Evolutionary conservation across 2,113 vertebrate genomes (phyloP).

Genomic region (Fulmarus glacialis): DNA sequence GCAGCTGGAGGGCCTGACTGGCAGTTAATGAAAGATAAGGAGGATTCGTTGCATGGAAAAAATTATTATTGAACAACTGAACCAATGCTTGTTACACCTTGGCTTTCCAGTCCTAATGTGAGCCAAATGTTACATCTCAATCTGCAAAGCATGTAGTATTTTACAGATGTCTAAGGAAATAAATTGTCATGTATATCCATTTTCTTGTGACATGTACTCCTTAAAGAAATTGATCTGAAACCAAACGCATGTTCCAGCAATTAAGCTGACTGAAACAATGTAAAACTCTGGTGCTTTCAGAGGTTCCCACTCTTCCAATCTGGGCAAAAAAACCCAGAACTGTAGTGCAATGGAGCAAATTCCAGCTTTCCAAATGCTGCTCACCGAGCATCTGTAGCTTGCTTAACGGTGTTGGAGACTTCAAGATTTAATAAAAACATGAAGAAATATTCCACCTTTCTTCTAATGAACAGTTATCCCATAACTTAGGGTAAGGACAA

Average conservation of each 20-base stretch:
- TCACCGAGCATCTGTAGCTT: neutral
- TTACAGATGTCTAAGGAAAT: slow-evolving; percentile 42
- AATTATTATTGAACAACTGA: slow-evolving; percentile 18
- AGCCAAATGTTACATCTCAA: slow-evolving; percentile 50
- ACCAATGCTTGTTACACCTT: slow-evolving; percentile 5
- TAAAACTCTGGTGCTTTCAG: neutral
- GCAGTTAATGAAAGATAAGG: slow-evolving; percentile 49
- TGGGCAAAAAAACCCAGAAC: accelerated
- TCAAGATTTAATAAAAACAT: neutral
- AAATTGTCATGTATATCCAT: slow-evolving; percentile 10
- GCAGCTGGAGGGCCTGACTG: neutral
- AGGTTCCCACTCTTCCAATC: neutral
- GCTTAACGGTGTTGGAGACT: neutral
- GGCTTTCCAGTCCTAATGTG: neutral
- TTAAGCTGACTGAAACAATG: slow-evolving; percentile 14
- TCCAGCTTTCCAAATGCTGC: neutral
- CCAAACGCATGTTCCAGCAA: slow-evolving; percentile 17
- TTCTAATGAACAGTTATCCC: neutral
- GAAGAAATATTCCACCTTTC: neutral
- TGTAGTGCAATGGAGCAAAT: neutral
- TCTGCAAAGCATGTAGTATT: neutral
- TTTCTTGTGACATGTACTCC: slow-evolving; percentile 32
- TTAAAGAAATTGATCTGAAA: slow-evolving; percentile 50
- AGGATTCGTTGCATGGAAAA: slow-evolving; percentile 47
- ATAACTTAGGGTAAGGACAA: neutral